Evolutionary conservation across 2,113 vertebrate species (phyloP).

Genomic region (Acrocephalus kingi): DNA sequence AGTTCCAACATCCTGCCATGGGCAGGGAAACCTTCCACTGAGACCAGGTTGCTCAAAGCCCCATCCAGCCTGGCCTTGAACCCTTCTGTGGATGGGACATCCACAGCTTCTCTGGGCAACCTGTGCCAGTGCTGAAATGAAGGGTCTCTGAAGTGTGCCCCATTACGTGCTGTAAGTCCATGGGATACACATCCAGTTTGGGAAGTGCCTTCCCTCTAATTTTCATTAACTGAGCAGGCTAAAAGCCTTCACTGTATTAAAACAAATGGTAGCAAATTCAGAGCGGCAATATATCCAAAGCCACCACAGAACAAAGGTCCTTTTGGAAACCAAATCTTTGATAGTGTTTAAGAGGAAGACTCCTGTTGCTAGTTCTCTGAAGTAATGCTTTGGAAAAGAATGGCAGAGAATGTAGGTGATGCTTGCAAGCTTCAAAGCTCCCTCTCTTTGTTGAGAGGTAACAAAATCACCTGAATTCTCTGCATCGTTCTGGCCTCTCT

Average conservation of each 20-base stretch:
- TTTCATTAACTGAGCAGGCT: not conserved
- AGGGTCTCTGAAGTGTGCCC: not conserved
- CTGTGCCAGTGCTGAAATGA: not conserved
- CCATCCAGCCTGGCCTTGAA: not conserved
- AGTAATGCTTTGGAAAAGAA: not conserved
- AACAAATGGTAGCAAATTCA: not conserved
- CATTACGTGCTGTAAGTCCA: accelerated
- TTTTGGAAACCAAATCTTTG: not conserved
- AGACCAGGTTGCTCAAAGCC: not conserved
- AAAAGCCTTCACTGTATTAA: not conserved
- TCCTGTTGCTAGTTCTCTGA: not conserved
- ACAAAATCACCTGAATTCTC: conserved; percentile 13
- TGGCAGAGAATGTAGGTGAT: not conserved
- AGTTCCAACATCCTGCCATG: not conserved
- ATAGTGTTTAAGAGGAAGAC: not conserved
- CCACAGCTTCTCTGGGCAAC: not conserved
- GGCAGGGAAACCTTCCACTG: not conserved
- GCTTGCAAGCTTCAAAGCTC: not conserved
- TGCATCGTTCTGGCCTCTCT: conserved; percentile 13
- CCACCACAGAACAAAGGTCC: not conserved
- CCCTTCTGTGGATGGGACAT: not conserved
- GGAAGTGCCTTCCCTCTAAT: not conserved
- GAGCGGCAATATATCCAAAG: not conserved
- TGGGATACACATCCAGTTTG: not conserved
- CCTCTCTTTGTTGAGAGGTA: not conserved